Base-by-base conservation (phyloP, 2,113 vertebrate genomes). In the Athene cunicularia region DNA sequence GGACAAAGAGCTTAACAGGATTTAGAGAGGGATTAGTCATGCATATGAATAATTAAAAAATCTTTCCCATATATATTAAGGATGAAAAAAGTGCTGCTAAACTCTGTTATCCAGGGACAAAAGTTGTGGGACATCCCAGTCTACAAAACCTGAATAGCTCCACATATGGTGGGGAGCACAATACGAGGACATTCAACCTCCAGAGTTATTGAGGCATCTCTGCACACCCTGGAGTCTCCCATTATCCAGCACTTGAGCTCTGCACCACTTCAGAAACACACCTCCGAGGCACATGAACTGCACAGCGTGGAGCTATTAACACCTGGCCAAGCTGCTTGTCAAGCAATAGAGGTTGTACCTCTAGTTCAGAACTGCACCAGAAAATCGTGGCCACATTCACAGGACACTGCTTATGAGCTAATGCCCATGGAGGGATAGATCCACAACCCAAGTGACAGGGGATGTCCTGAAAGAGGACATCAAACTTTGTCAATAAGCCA, bases 1-100 rank as follows among this genome's bases (percentile, higher is more conserved):
- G 73, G 50, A 68, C 56, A 93, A 95, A 97, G 71, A 95, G 45
- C 79, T 96, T 96, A 93, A 92, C 43, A 71, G 82, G 92, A 84
- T 96, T 94, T 86, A 88, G 35, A 94, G 63, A 81, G 27, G 52
- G 91, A 96, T 97, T 95, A 95, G 75, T 92, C 63, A 89, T 80
- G 64, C 68, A 56, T 88, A 91, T 60, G 64, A 95, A 92, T 84
- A 93, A 83, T 39, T 64, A 64, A 58, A 91, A 93, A 50, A 24
- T 30, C 33, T 50, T 74, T 86, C 68, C 63, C 27, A 15, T 67
- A 50, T 76, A 70, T 71, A 94, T 80, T 73, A 80, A 67, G n/a
- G 88, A 89, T 77, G 14, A 74, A 33, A 58, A 74, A 84, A 88
- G 21, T 64, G 52, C 73, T 80, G 33, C 58, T 86, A 55, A 55